These are phyloP conservation scores for Pheosia tremula DNA, from an alignment of 2,888 invertebrate genomes.

Conservation along the genomic window DNA sequence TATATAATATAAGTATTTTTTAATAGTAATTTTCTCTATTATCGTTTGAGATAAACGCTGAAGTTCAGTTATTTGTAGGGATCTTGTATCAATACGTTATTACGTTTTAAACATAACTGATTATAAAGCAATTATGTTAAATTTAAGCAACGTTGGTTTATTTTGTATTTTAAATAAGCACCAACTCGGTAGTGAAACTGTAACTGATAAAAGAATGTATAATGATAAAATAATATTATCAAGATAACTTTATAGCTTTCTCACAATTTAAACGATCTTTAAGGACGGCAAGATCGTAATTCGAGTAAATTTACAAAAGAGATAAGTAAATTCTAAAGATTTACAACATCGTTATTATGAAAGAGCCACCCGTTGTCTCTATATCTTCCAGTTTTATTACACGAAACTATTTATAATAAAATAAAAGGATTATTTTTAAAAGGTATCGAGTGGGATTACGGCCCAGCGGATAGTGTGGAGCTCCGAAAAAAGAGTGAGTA, in stretches of 20 bases:
- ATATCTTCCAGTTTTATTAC: not conserved
- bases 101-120: too few species aligned
- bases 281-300: not conserved
- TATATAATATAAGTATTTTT: not conserved
- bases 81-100: too few species aligned
- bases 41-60: too few species aligned
- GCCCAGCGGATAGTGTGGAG: not conserved
- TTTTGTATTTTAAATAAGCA: too few species aligned
- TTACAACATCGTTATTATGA: slow-evolving; percentile 1
- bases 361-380: slow-evolving; percentile 3
- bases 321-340: slow-evolving; percentile 2
- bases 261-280: not conserved
- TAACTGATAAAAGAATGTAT: not conserved
- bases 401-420: not conserved
- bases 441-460: not conserved
- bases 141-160: too few species aligned
- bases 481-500: not conserved
- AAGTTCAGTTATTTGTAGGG: too few species aligned
- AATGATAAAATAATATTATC: not conserved
- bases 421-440: not conserved
- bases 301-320: not conserved
- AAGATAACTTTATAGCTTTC: not conserved
- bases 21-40: too few species aligned
- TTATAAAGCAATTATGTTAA: too few species aligned
- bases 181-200: too few species aligned